Evolutionary conservation across 2,888 invertebrate genomes (phyloP).

Genomic region (Pristionchus fissidentatus): DNA sequence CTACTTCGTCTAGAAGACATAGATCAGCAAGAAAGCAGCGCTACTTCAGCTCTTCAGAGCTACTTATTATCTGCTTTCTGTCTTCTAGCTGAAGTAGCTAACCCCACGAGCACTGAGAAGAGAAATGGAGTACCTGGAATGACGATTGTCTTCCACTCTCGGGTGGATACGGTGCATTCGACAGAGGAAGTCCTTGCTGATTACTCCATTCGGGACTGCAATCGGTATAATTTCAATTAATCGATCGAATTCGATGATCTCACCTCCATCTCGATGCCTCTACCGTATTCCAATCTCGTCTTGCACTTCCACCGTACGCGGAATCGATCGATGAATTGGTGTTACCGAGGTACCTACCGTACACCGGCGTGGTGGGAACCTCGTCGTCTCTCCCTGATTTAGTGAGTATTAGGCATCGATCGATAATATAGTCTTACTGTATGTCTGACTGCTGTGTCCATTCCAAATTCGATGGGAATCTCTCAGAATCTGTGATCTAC

Average conservation of each 20-base stretch:
- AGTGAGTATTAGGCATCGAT: not conserved
- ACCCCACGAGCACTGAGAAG: too few species aligned
- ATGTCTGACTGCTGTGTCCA: not conserved
- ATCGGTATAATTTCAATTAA: not conserved
- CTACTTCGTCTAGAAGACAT: too few species aligned
- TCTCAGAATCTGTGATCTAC: slow-evolving; percentile 40
- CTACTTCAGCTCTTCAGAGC: too few species aligned
- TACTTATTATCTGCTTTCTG: too few species aligned
- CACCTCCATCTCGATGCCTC: not conserved
- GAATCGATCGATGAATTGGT: slow-evolving; percentile 37
- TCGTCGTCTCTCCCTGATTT: slow-evolving; percentile 5
- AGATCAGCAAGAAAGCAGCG: too few species aligned
- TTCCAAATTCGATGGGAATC: slow-evolving; percentile 22
- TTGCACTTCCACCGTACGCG: slow-evolving; percentile 42
- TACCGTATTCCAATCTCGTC: slow-evolving; percentile 29
- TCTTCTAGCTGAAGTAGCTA: too few species aligned
- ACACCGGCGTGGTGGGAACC: slow-evolving; percentile 13
- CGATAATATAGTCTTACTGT: slow-evolving; percentile 5
- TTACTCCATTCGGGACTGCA: not conserved
- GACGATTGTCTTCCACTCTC: not conserved
- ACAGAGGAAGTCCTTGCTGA: slow-evolving; percentile 20
- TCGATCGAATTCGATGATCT: not conserved
- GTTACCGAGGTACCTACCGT: slow-evolving; percentile 9
- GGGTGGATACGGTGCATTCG: slow-evolving; percentile 10
- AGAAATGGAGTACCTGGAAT: slow-evolving; percentile 27